A percentile compares a stretch with the other conserved stretches of the same genome.
Conservation (phyloP, 2,797 vertebrate species). For the Chaenodraco wilsoni region DNA sequence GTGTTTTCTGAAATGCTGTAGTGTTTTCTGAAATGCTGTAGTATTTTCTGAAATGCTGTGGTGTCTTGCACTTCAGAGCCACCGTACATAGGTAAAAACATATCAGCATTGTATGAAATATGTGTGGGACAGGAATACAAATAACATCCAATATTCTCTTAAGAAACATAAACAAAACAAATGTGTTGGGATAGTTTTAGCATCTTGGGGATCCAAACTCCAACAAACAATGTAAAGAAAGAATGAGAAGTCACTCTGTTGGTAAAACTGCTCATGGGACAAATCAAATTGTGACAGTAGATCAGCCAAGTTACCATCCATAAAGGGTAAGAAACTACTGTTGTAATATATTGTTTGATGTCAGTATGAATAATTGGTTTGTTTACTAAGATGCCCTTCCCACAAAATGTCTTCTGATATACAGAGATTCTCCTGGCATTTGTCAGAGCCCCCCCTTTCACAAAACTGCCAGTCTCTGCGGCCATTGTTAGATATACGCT, state of each 20-base stretch:
- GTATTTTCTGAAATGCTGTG: too few relatives aligned
- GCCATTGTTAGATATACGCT: slow-evolving; percentile 40
- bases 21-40: too few relatives aligned
- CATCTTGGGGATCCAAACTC: background rate
- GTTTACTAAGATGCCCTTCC: background rate
- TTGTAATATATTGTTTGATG: background rate
- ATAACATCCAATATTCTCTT: too few relatives aligned
- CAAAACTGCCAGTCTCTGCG: slow-evolving; percentile 15
- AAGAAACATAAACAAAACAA: too few relatives aligned
- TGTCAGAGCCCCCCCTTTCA: slow-evolving; percentile 17
- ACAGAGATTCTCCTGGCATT: slow-evolving; percentile 16
- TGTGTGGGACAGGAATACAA: too few relatives aligned
- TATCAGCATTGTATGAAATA: too few relatives aligned
- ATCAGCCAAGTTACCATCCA: background rate
- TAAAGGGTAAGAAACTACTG: background rate
- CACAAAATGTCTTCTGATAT: background rate
- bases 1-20: too few relatives aligned
- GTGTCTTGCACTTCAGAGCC: too few relatives aligned
- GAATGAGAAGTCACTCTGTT: background rate
- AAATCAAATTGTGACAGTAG: background rate
- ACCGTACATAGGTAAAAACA: too few relatives aligned
- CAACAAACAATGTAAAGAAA: background rate
- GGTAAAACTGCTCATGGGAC: background rate
- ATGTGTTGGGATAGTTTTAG: too few relatives aligned
- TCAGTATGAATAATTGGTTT: background rate